Conservation (phyloP, 2,888 invertebrate species). For the Clunio marinus region DNA sequence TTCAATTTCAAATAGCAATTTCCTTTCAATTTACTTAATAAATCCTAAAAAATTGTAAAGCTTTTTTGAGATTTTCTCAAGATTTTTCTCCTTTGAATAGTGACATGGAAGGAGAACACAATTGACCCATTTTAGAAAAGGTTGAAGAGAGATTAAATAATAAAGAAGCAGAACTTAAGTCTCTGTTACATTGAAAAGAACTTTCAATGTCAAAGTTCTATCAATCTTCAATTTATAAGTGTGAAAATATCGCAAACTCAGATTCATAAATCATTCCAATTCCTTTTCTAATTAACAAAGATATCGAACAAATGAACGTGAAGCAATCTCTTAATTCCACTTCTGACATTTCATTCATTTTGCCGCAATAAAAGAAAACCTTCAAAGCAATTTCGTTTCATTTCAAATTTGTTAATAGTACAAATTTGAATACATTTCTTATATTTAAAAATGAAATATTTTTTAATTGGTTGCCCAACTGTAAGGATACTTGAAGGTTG, state of each 20-base stretch:
- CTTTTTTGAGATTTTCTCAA: not conserved
- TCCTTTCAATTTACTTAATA: slow-evolving; percentile 1
- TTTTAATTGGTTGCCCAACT: not conserved
- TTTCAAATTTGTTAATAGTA: too few relatives aligned
- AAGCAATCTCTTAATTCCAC: not conserved
- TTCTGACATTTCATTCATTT: too few relatives aligned
- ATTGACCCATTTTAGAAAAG: slow-evolving; percentile 5
- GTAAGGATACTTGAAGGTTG: not conserved
- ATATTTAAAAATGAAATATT: too few relatives aligned
- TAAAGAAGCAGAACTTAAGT: not conserved
- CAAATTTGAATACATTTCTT: too few relatives aligned
- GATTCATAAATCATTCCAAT: too few relatives aligned
- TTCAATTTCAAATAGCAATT: slow-evolving; percentile 15
- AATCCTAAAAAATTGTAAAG: not conserved
- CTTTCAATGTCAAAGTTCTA: too few relatives aligned
- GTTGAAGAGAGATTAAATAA: not conserved
- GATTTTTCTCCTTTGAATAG: not conserved
- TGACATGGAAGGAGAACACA: not conserved
- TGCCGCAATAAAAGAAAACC: too few relatives aligned
- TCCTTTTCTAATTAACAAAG: not conserved
- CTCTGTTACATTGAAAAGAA: too few relatives aligned
- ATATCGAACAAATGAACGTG: not conserved
- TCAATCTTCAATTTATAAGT: too few relatives aligned
- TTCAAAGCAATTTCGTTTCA: too few relatives aligned
- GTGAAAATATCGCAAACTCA: too few relatives aligned